Conservation (phyloP, 2,888 invertebrate species). For the Cremastobaeus sp. region DNA sequence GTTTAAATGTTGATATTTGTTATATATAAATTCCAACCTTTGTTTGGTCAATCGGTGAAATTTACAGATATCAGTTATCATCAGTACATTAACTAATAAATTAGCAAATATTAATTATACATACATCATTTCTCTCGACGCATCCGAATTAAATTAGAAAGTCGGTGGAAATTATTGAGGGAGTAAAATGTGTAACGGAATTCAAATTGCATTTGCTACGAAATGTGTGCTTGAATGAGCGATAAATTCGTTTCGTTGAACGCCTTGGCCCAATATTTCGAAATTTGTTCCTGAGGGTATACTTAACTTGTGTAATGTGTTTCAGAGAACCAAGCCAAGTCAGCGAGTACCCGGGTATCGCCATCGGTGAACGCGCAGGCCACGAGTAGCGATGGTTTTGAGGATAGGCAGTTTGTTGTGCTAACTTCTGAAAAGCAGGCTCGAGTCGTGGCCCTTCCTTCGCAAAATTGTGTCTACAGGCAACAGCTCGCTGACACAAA, state of each 20-base stretch:
- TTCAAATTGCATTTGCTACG: background rate
- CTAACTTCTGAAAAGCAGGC: conserved; percentile 97
- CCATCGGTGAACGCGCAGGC: conserved; percentile 83
- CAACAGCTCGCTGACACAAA: conserved; percentile 95
- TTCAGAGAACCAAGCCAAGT: conserved; percentile 71
- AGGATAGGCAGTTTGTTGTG: conserved; percentile 94
- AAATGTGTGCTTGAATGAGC: conserved; percentile 15
- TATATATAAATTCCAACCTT: too few relatives aligned
- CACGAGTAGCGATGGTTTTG: conserved; percentile 79
- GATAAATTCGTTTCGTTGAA: conserved; percentile 29
- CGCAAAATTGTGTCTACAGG: conserved; percentile 95
- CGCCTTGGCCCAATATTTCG: conserved; percentile 39
- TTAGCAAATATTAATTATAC: too few relatives aligned
- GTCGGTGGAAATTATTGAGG: background rate
- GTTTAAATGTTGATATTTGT: too few relatives aligned
- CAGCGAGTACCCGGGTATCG: conserved; percentile 83
- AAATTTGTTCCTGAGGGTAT: conserved; percentile 43
- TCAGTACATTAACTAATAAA: too few relatives aligned
- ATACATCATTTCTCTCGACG: too few relatives aligned
- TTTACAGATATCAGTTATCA: too few relatives aligned
- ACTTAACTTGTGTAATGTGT: conserved; percentile 50
- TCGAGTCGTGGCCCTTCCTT: conserved; percentile 94
- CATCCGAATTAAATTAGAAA: background rate
- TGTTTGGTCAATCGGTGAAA: too few relatives aligned
- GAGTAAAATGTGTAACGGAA: conserved; percentile 5